These are phyloP conservation scores for Sialia sialis DNA, from an alignment of 2,113 vertebrate genomes.

Conservation along the genomic window DNA sequence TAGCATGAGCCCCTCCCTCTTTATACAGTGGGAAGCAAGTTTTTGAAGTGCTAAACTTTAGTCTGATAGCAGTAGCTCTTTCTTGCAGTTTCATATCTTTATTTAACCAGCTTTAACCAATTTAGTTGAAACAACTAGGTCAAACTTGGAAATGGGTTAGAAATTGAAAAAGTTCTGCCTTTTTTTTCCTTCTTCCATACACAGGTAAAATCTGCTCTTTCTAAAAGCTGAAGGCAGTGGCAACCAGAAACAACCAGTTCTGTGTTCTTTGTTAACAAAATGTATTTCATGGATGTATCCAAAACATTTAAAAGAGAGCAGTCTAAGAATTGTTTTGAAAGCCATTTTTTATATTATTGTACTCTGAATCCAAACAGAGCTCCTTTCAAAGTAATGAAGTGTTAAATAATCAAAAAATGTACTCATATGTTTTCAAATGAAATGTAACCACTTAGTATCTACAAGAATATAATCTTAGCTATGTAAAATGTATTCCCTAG, in stretches of 20 bases:
- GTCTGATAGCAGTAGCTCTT: background rate
- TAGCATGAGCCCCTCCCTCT: background rate
- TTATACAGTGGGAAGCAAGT: background rate
- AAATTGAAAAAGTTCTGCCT: background rate
- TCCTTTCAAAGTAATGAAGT: background rate
- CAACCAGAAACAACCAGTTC: background rate
- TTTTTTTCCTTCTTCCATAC: background rate
- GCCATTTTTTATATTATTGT: background rate
- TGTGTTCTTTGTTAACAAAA: background rate
- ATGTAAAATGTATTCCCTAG: background rate
- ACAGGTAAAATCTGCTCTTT: background rate
- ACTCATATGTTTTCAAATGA: background rate
- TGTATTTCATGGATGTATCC: background rate
- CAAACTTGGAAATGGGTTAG: background rate
- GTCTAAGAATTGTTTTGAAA: background rate
- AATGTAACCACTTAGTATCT: background rate
- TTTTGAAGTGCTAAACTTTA: background rate
- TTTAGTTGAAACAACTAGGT: background rate
- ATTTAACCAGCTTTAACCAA: background rate
- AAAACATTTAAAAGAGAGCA: background rate
- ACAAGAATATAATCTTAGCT: background rate
- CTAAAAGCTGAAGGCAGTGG: background rate
- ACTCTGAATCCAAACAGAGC: background rate
- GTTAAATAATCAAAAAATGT: background rate
- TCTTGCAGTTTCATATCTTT: background rate